Conservation (phyloP, 1,140 invertebrate genomes). For the Danaus plexippus region DNA sequence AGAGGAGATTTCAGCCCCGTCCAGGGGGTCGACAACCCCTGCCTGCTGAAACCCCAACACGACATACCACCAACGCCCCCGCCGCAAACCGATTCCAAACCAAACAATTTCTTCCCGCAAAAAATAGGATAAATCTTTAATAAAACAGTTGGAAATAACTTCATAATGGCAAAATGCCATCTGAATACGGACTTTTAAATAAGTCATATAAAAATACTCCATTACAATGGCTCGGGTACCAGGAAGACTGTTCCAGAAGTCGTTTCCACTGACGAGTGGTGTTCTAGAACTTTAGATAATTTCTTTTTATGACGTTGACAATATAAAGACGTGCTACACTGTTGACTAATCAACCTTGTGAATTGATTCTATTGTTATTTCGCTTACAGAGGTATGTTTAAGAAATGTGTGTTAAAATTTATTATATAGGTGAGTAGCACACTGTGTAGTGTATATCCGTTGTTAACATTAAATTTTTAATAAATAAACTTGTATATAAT, state of each 20-base stretch:
- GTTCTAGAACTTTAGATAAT: no score
- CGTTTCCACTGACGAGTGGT: no score
- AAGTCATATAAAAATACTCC: slow-evolving; percentile 54
- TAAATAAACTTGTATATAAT: no score
- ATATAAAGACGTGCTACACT: no score
- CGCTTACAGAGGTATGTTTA: no score
- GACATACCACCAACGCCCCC: slow-evolving; percentile 60
- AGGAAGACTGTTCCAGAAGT: slow-evolving; percentile 12
- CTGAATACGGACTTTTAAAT: slow-evolving; percentile 44
- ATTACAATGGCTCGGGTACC: slow-evolving; percentile 28
- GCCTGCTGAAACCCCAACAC: slow-evolving; percentile 51
- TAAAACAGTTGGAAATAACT: slow-evolving; percentile 29
- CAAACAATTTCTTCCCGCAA: slow-evolving; percentile 49
- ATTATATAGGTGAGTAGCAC: no score
- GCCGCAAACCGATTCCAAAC: slow-evolving; percentile 42
- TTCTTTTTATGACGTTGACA: no score
- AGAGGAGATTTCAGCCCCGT: slow-evolving; percentile 33
- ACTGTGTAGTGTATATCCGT: no score
- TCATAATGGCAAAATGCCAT: slow-evolving; percentile 61
- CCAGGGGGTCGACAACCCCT: slow-evolving; percentile 34
- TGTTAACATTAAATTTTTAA: no score
- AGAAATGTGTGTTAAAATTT: no score
- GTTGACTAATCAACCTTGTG: no score
- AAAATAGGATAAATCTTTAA: slow-evolving; percentile 46
- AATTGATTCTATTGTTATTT: no score